phyloP scores from a whole-genome alignment of 2,888 invertebrate species.

The Drosophila anceps region DNA sequence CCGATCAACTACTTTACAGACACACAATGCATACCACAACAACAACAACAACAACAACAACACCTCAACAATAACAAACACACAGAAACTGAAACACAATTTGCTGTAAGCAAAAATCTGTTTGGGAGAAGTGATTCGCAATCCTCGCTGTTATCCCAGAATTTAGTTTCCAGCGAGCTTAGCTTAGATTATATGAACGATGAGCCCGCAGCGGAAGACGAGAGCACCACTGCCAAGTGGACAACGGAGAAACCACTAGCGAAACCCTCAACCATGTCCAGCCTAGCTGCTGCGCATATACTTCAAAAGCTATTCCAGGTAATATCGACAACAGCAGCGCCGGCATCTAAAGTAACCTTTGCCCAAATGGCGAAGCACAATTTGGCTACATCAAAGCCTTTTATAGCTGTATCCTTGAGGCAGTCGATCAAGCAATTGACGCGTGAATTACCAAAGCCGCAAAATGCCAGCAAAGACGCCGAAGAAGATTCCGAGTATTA shows the following conservation, averaged over 20 bases:
- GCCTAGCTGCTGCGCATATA: conserved; percentile 54
- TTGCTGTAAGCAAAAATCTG: conserved; percentile 4
- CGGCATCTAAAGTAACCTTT: conserved; percentile 38
- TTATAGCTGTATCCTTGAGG: conserved; percentile 58
- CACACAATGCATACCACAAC: conserved; percentile 49
- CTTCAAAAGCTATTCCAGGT: conserved; percentile 51
- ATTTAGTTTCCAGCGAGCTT: conserved; percentile 37
- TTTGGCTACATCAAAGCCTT: conserved; percentile 59
- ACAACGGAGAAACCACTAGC: conserved; percentile 16
- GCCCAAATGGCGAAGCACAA: conserved; percentile 58
- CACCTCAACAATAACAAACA: conserved; percentile 20
- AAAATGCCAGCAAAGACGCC: background rate
- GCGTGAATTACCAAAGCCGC: background rate
- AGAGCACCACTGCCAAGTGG: conserved; percentile 24
- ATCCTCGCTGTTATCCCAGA: conserved; percentile 29
- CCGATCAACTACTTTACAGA: conserved; percentile 56
- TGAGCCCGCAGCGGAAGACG: conserved; percentile 18
- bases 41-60: conserved; percentile 18
- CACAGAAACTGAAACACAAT: conserved; percentile 27
- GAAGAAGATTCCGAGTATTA: conserved; percentile 55
- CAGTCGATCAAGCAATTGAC: conserved; percentile 59
- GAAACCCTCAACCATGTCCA: conserved; percentile 51
- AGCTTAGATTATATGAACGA: conserved; percentile 60
- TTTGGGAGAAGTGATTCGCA: conserved; percentile 34
- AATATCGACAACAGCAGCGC: conserved; percentile 50